Evolutionary conservation across 2,888 invertebrate species (phyloP), one percentile per base, ranked within the genome.

Genomic region (Trichopria drosophilae): DNA sequence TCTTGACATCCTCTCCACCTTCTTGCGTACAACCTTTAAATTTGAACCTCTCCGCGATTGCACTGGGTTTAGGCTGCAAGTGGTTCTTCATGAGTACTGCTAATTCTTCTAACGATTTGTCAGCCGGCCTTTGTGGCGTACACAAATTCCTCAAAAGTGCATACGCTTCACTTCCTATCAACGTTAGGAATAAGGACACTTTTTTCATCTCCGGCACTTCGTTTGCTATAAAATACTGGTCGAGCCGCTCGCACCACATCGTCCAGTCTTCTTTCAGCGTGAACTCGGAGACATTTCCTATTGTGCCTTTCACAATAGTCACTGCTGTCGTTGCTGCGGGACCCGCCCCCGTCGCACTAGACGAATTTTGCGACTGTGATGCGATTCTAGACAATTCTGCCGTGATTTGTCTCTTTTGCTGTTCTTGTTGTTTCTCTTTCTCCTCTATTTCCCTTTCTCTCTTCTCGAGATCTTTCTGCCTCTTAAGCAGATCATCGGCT

Each of bases 11-110:
- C 10, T 53, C 50, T 1, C 23, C 36, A 6, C 52, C 48, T 13
- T 24, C 34, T 28, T 60, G 58, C 12, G 35, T 32, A 10, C 50
- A 51, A 10, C 54, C 45, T 18, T 57, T 52, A 16, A 58, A 60
- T 5, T 50, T 55, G 10, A 51, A 57, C 1, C 58, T 26, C 13
- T 57, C 56, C 2, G 50, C 44, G 16, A 59, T 56, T 1, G 43
- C 16, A 34, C 32, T 55, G 7, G 52, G 52, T 37, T 41, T 51
- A 1, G 57, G 59, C 24, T 61, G 37, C 1, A 59, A 32, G 36
- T 61, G 51, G 9, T 58, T 35, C 4, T 31, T 44, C 47, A 60
- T 52, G 1, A 59, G 31, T 5, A 41, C 19, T 1, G 6, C 40
- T 6, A 60, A 19, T 15, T 55, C 48, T 1, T 7, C 15, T 4